phyloP scores from a whole-genome alignment of 2,888 invertebrate species.

The Scaptomyza flava region DNA sequence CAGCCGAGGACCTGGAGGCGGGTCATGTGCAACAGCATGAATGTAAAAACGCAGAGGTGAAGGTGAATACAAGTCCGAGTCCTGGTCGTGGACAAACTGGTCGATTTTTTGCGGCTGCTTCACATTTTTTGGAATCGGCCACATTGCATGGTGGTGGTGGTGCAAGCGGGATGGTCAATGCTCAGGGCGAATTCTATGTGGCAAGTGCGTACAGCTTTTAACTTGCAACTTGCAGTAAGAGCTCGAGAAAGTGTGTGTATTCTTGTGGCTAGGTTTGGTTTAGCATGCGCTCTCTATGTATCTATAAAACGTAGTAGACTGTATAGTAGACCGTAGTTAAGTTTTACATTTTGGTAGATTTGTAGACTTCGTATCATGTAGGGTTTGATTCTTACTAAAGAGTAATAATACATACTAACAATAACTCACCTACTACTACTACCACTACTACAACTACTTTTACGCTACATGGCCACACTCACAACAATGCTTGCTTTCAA shows the following conservation, averaged over 20 bases:
- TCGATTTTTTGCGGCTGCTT: slow-evolving; percentile 72
- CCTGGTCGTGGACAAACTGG: slow-evolving; percentile 64
- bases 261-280: slow-evolving; percentile 40
- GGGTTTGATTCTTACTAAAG: slow-evolving; percentile 23
- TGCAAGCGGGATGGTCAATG: background rate
- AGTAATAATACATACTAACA: slow-evolving; percentile 2
- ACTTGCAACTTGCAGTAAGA: slow-evolving; percentile 20
- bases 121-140: slow-evolving; percentile 68
- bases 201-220: slow-evolving; percentile 67
- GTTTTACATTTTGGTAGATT: slow-evolving; percentile 37
- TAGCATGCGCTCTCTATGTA: slow-evolving; percentile 50
- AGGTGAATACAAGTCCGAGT: slow-evolving; percentile 16
- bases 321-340: slow-evolving; percentile 7
- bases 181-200: slow-evolving; percentile 43
- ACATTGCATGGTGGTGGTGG: slow-evolving; percentile 37
- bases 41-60: slow-evolving; percentile 13
- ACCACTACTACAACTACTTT: background rate
- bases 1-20: slow-evolving; percentile 64
- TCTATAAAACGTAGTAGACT: slow-evolving; percentile 3
- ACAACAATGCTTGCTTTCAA: slow-evolving; percentile 58
- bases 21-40: slow-evolving; percentile 33
- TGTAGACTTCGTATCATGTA: slow-evolving; percentile 18
- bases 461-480: slow-evolving; percentile 59
- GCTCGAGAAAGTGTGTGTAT: slow-evolving; percentile 9
- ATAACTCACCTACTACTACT: slow-evolving; percentile 6